Evolutionary conservation across 1,140 invertebrate species (phyloP).

Genomic region (Drosophila rufa): DNA sequence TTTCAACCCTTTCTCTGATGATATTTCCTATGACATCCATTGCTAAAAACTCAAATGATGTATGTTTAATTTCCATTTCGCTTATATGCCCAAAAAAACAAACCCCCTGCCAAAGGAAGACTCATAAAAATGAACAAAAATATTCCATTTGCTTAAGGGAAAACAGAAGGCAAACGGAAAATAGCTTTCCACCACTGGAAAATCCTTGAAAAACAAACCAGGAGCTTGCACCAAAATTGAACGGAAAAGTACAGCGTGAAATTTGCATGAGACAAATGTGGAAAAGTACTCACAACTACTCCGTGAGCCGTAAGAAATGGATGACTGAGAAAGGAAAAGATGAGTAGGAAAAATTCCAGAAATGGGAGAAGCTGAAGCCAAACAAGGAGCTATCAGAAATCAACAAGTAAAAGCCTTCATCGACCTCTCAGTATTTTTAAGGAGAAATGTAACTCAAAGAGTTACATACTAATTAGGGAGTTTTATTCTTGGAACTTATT

Average conservation of each 20-base stretch:
- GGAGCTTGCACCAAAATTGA: conserved; percentile 25
- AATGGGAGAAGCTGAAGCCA: background rate
- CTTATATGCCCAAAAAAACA: background rate
- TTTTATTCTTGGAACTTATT: background rate
- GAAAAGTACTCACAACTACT: conserved; percentile 35
- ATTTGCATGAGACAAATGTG: conserved; percentile 48
- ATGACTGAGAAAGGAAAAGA: background rate
- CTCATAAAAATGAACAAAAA: conserved; percentile 47
- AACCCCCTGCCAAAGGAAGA: conserved; percentile 18
- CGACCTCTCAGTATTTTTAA: background rate
- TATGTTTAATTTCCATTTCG: background rate
- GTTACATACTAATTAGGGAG: background rate
- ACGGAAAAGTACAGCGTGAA: conserved; percentile 47
- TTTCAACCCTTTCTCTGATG: background rate
- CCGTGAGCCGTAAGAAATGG: background rate
- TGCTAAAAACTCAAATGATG: conserved; percentile 1
- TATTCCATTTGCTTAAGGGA: conserved; percentile 46
- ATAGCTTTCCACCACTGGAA: conserved; percentile 29
- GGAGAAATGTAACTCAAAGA: too few species aligned
- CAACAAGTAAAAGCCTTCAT: conserved; percentile 1
- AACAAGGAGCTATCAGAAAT: background rate
- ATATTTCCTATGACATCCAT: too few species aligned
- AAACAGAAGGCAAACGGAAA: conserved; percentile 19
- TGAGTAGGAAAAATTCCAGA: background rate
- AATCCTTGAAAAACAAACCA: conserved; percentile 16